These are phyloP conservation scores for Amorpha juglandis DNA, from an alignment of 2,888 invertebrate species.

Conservation along the genomic window DNA sequence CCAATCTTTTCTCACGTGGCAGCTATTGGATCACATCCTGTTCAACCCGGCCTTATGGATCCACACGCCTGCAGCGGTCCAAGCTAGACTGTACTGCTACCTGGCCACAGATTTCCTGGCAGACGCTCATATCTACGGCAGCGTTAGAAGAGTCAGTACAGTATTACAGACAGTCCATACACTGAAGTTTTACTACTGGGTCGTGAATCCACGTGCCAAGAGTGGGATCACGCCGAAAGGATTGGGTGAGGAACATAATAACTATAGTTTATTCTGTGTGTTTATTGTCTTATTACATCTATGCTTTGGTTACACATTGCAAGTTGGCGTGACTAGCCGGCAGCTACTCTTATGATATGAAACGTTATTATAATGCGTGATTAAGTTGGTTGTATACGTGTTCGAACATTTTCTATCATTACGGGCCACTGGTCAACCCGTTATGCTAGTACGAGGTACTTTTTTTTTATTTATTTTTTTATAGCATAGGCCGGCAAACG, in stretches of 20 bases:
- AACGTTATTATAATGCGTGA: too few species aligned
- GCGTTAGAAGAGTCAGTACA: conserved; percentile 97
- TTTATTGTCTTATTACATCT: too few species aligned
- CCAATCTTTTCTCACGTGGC: conserved; percentile 95
- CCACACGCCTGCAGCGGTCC: conserved; percentile 97
- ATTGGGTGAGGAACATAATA: conserved; percentile 87
- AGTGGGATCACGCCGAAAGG: conserved; percentile 98
- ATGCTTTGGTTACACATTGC: too few species aligned
- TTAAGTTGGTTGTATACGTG: too few species aligned
- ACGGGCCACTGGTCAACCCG: too few species aligned
- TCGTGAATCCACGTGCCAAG: conserved; percentile 96
- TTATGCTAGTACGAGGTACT: too few species aligned
- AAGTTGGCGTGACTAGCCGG: too few species aligned
- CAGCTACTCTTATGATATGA: too few species aligned
- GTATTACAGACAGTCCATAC: conserved; percentile 99
- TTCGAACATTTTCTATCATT: too few species aligned
- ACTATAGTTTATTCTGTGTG: too few species aligned
- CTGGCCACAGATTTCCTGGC: conserved; percentile 99
- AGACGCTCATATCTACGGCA: conserved; percentile 98
- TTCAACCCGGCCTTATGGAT: conserved; percentile 99
- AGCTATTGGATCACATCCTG: conserved; percentile 99
- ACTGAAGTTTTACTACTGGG: conserved; percentile 99
- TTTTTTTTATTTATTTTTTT: too few species aligned
- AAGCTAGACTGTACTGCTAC: conserved; percentile 97
- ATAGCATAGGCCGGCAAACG: too few species aligned